Evolutionary conservation across 1,140 invertebrate genomes (phyloP), one percentile per base, ranked within the genome.

Genomic region (Sarcophaga bullata): DNA sequence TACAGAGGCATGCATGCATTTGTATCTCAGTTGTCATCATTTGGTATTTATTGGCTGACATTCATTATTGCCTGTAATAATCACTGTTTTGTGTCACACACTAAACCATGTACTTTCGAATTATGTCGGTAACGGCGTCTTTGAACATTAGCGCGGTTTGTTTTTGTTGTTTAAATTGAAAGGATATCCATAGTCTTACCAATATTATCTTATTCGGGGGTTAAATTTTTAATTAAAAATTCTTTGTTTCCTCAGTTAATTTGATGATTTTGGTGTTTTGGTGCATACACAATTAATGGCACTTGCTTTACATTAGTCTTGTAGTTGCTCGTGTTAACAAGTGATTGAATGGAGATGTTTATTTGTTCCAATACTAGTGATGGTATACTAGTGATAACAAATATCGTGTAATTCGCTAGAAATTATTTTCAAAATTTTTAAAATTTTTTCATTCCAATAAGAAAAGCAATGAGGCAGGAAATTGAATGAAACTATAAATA

Each of bases 241-340:
- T 37, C 25, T 37, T 19, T 17, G 17, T 19, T 68, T 9, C 4
- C 4, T 37, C 25, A 37, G 25, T 37, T 37, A 37, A 37, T 37
- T 37, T 37, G 4, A 4, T 37, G 25, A 37, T 37, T 68, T 68
- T 68, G n/a, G n/a, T 68, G 9, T 68, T 17, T 25, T 9, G 19
- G 10, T 78, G 75, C 75, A 78, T 78, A 78, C 75, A 78, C 9
- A 52, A 78, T 78, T 78, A 78, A 78, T 78, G 75, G 19, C 75
- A 78, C 49, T 78, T 78, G 73, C 19, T 76, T 17, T 47, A 76
- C 49, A 47, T 76, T 48, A 17, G 48, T 76, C 46, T 0, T 49
- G 15, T 17, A 6, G 50, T 78, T 78, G 48, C 50, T 52, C n/a
- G 13, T 78, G 48, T 78, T 78, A 78, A 78, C 48, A 78, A 78